Base-by-base conservation (phyloP, 2,888 invertebrate genomes). In the Dascillus cervinus region DNA sequence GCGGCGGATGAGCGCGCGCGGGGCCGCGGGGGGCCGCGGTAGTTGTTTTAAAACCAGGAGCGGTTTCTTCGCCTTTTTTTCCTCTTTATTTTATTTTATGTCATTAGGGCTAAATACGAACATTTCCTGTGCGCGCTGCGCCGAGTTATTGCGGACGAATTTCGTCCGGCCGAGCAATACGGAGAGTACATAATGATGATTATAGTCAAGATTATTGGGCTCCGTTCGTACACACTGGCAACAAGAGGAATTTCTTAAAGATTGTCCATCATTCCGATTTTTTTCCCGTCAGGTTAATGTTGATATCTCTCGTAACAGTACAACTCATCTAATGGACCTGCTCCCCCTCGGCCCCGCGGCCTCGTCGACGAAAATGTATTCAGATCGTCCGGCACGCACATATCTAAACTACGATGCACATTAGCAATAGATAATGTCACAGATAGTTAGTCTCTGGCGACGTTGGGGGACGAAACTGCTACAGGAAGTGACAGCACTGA, bases 401-500 rank as follows among this genome's bases (percentile, higher is more conserved):
- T n/a, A n/a, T n/a, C n/a, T n/a, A n/a, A n/a, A n/a, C n/a, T 4
- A 17, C 39, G 39, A 44, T 39, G 41, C 34, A 43, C 47, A 43
- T 44, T 44, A 43, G 44, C 39, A 32, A 39, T 44, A 50, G 50
- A 50, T 48, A 47, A 47, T 50, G 50, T 49, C 49, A 47, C 50
- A 49, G 50, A 52, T 52, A 50, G 50, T 52, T 49, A 47, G 42
- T 37, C 41, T 35, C 37, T 25, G 37, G 39, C 41, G 46, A 43
- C 42, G 32, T 22, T 37, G 43, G 47, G 48, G 40, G 40, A 39
- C 44, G 38, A 31, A 37, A 35, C 34, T 47, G 41, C n/a, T 47
- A 32, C 58, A 57, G 61, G 60, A 61, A 60, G 58, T 59, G 60
- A 60, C 60, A 56, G 58, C 58, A 47, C 53, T 55, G 59, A 60